Evolutionary conservation across 2,113 vertebrate species (phyloP), one percentile per base, ranked within the genome.

Genomic region (Paedocypris sp.): DNA sequence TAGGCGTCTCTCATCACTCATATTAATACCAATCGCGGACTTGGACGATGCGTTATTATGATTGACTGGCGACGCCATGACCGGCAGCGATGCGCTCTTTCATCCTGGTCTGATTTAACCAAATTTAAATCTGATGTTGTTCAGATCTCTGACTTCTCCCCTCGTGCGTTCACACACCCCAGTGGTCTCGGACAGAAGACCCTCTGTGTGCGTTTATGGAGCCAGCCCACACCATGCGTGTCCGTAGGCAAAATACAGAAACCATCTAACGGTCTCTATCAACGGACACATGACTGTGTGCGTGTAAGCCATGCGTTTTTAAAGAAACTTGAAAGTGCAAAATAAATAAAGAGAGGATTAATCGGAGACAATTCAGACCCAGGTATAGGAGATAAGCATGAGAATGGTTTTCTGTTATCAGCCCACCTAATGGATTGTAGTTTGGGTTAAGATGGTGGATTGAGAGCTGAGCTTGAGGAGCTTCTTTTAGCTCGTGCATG

Each of bases 401-500:
- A n/a, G n/a, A n/a, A n/a, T n/a, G n/a, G n/a, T n/a, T n/a, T n/a
- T n/a, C n/a, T n/a, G n/a, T n/a, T n/a, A n/a, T n/a, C n/a, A n/a
- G n/a, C n/a, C n/a, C n/a, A n/a, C n/a, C n/a, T n/a, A n/a, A n/a
- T n/a, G n/a, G n/a, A n/a, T n/a, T n/a, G n/a, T n/a, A n/a, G n/a
- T n/a, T n/a, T n/a, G n/a, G n/a, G n/a, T n/a, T n/a, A n/a, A n/a
- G n/a, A n/a, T n/a, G n/a, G n/a, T n/a, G n/a, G n/a, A n/a, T n/a
- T n/a, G n/a, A n/a, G n/a, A n/a, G 36, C 25, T 31, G 19, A 26
- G 23, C 38, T 46, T 20, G 53, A 28, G 5, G 15, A 39, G 36
- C 56, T 57, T 67, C 66, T 77, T 61, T 50, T 64, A 67, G 65
- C 46, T 28, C 62, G 53, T 48, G 32, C 65, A 75, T 79, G 73